phyloP scores from a whole-genome alignment of 2,888 invertebrate species.

The Corbicula japonica region DNA sequence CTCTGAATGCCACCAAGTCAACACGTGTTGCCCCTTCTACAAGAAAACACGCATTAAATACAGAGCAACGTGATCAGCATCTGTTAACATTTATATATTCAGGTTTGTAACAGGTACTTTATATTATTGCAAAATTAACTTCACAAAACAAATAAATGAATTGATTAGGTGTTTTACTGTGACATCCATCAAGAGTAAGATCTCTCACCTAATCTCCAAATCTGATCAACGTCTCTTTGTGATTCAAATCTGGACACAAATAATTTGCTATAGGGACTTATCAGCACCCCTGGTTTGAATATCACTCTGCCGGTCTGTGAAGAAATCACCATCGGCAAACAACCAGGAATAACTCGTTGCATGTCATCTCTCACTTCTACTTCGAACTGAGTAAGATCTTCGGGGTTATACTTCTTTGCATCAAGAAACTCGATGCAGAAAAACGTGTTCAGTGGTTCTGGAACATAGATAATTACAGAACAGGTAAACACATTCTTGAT shows the following conservation, averaged over 20 bases:
- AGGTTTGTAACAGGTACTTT: too few species aligned
- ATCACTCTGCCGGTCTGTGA: slow-evolving; percentile 41
- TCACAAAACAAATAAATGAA: too few species aligned
- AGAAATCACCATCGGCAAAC: slow-evolving; percentile 43
- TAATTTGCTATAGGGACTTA: slow-evolving; percentile 49
- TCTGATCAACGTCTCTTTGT: slow-evolving; percentile 39
- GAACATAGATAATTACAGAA: slow-evolving; percentile 16
- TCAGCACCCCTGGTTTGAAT: slow-evolving; percentile 44
- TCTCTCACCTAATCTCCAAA: slow-evolving; percentile 48
- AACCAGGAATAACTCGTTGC: slow-evolving; percentile 29
- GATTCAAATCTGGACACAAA: slow-evolving; percentile 45
- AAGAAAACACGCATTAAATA: too few species aligned
- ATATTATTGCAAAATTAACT: too few species aligned
- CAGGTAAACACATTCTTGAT: too few species aligned
- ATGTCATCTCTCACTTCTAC: slow-evolving; percentile 50
- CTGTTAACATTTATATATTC: too few species aligned
- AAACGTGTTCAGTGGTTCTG: slow-evolving; percentile 49
- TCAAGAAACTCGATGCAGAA: slow-evolving; percentile 51
- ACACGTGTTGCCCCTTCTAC: too few species aligned
- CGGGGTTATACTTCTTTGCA: slow-evolving; percentile 7
- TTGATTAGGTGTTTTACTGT: too few species aligned
- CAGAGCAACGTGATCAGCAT: too few species aligned
- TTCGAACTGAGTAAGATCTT: slow-evolving; percentile 53
- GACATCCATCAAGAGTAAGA: too few species aligned
- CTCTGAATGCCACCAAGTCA: too few species aligned